Conservation (phyloP, 2,888 invertebrate genomes). For the Hyalella azteca region DNA sequence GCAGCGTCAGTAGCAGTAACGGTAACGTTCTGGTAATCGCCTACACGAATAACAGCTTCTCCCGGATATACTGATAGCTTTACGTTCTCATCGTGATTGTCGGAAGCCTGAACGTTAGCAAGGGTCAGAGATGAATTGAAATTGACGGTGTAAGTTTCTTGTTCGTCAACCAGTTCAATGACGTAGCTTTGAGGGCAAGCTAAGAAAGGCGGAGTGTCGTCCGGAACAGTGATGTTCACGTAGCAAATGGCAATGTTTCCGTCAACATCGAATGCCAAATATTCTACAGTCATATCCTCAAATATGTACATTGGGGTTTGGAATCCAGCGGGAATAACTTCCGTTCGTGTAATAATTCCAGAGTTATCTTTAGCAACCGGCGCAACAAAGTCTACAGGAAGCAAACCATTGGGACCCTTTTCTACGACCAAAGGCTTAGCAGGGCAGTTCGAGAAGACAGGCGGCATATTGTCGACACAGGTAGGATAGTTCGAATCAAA, state of each 20-base stretch:
- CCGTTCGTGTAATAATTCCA: conserved; percentile 89
- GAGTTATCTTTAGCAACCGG: conserved; percentile 95
- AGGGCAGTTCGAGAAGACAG: conserved; percentile 95
- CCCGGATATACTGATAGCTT: conserved; percentile 74
- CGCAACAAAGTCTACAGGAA: conserved; percentile 90
- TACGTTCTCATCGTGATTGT: conserved; percentile 48
- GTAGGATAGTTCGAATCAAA: conserved; percentile 93
- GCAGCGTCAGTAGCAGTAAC: conserved; percentile 85
- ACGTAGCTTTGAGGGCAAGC: conserved; percentile 94
- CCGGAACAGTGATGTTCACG: conserved; percentile 93
- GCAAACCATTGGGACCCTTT: conserved; percentile 78
- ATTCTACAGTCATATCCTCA: conserved; percentile 90
- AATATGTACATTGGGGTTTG: conserved; percentile 86
- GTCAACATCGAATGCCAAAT: conserved; percentile 95
- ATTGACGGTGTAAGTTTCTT: conserved; percentile 87
- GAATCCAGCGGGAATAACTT: conserved; percentile 90
- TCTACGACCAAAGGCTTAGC: conserved; percentile 88
- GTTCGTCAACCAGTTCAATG: conserved; percentile 86
- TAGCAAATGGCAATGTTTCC: conserved; percentile 97
- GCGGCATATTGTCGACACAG: conserved; percentile 94
- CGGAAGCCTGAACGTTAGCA: conserved; percentile 43
- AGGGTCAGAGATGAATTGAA: conserved; percentile 78
- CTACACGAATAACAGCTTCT: conserved; percentile 77
- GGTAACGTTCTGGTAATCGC: conserved; percentile 89
- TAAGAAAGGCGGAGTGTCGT: conserved; percentile 86